phyloP scores from a whole-genome alignment of 2,113 vertebrate species.

The Typhlomys cinereus region DNA sequence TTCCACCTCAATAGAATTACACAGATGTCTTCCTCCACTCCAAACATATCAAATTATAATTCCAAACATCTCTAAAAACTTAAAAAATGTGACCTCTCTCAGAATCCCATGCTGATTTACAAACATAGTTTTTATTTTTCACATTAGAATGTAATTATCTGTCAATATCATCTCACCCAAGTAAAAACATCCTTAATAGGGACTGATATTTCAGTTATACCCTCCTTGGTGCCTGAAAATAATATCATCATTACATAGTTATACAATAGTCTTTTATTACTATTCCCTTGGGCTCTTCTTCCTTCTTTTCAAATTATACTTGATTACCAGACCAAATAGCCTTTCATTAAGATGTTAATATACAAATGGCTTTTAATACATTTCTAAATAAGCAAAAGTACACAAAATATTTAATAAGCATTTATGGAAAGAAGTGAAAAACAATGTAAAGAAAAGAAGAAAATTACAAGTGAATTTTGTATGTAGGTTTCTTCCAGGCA shows the following conservation, averaged over 20 bases:
- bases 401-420: neutral
- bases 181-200: neutral
- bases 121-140: neutral
- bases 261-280: neutral
- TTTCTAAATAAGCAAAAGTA: conserved; percentile 5
- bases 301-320: conserved; percentile 36
- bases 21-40: neutral
- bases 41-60: neutral
- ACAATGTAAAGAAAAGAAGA: neutral
- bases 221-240: neutral
- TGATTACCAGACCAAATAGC: conserved; percentile 41
- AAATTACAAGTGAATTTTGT: neutral
- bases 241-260: neutral
- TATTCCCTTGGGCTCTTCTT: neutral
- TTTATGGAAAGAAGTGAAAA: neutral
- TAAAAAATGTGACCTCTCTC: neutral
- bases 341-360: conserved; percentile 19
- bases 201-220: neutral
- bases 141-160: neutral
- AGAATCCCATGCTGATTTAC: neutral
- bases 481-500: neutral
- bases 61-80: neutral
- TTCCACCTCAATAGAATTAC: neutral
- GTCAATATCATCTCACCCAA: neutral
- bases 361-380: conserved; percentile 22